Evolutionary conservation across 2,113 vertebrate genomes (phyloP).

Genomic region (Nanger granti): DNA sequence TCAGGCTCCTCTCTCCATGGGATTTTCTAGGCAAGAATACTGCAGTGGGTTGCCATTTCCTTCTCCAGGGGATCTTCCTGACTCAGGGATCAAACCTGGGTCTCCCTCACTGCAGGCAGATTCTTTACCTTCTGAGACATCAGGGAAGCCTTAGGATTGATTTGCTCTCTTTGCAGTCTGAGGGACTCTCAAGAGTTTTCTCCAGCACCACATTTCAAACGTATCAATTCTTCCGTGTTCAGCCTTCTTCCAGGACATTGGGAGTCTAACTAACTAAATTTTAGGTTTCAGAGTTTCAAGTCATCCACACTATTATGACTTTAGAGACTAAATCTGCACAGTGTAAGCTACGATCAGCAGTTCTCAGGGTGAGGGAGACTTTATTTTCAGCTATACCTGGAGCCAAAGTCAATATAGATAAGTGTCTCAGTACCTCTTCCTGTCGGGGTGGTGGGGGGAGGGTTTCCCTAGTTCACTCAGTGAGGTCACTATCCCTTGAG

Average conservation of each 20-base stretch:
- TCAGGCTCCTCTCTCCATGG: not conserved
- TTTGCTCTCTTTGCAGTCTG: not conserved
- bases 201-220: not conserved
- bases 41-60: not conserved
- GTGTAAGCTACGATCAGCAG: not conserved
- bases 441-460: rapidly evolving
- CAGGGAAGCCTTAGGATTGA: not conserved
- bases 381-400: not conserved
- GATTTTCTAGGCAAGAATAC: not conserved
- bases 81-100: not conserved
- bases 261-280: not conserved
- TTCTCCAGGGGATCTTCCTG: not conserved
- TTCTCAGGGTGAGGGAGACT: not conserved
- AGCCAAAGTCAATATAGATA: not conserved
- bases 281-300: not conserved
- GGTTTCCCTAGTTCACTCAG: not conserved
- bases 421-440: not conserved
- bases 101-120: not conserved
- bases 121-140: not conserved
- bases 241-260: not conserved
- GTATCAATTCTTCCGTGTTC: not conserved
- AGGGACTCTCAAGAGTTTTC: not conserved
- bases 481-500: not conserved
- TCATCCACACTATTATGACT: not conserved
- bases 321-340: not conserved